Base-by-base conservation (phyloP, 1,140 invertebrate species). In the Drosophila tani region DNA sequence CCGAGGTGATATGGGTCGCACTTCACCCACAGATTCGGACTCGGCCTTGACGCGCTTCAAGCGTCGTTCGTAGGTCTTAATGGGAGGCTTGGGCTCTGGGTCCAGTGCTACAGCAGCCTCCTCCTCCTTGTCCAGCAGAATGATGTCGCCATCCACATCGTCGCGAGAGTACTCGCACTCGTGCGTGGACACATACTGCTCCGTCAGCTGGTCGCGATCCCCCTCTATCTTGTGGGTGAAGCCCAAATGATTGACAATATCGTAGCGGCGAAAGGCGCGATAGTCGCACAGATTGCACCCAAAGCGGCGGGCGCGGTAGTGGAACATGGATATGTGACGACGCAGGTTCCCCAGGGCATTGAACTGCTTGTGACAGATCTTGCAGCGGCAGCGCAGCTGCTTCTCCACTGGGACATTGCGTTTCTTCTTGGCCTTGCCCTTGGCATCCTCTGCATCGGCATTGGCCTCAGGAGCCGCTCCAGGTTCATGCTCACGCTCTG, bases 221-320 rank as follows among this genome's bases (percentile, higher is more conserved):
- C 87, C 91, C 5, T 80, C 79, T 15, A 92, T 82, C 17, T 87
- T 82, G 77, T 95, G 94, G 5, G 93, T 93, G 56, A 93, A 90
- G 53, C 94, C 93, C 4, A 95, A 91, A 70, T 95, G 94, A 77
- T 94, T 94, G 8, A 94, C 93, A 35, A 94, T 92, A 74, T 94
- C 94, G 29, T 94, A 93, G 60, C 93, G 94, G 15, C 93, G 82
- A 56, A 94, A 95, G 68, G 94, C 93, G 70, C 94, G 94, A 76
- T 93, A 94, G 43, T 94, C 94, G 71, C 94, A 95, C 6, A 95
- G 71, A 84, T 94, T 94, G 81, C 94, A 95, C 19, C 94, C 94
- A 55, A 94, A 95, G 12, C 94, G 93, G 41, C 94, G 91, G 1
- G 86, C 81, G 82, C 94, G 94, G 79, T 94, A 94, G 57, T 94